Evolutionary conservation across 2,797 vertebrate species (phyloP).

Genomic region (Eurystomus glaucurus): DNA sequence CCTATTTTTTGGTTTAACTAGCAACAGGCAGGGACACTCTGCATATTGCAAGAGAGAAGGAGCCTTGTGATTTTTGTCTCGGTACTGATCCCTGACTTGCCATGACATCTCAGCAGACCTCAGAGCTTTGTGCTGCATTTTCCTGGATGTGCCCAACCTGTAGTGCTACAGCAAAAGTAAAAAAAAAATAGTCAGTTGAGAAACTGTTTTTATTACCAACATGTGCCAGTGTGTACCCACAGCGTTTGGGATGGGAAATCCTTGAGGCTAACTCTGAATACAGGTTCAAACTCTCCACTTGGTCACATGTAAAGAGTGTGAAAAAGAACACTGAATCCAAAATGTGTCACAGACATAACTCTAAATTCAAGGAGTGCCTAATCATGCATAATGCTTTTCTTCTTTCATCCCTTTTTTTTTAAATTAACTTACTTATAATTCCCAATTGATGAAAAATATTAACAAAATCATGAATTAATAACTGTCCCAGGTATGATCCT

Average conservation of each 20-base stretch:
- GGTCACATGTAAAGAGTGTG: neutral
- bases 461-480: neutral
- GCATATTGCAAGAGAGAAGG: neutral
- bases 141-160: neutral
- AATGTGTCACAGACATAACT: neutral
- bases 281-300: neutral
- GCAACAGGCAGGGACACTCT: neutral
- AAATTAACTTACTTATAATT: neutral
- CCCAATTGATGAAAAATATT: neutral
- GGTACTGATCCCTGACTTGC: neutral
- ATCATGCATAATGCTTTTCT: accelerated
- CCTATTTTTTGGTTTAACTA: neutral
- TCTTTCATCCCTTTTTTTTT: neutral
- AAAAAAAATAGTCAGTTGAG: neutral
- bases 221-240: neutral
- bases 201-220: neutral
- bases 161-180: accelerated
- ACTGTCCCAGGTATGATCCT: neutral
- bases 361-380: neutral
- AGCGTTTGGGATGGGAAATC: neutral
- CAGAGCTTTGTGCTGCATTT: neutral
- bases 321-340: neutral
- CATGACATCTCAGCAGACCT: neutral
- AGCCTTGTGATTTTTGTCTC: neutral
- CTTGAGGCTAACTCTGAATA: neutral